Percentiles rank a stretch among this genome's conserved stretches.
Evolutionary conservation across 2,888 invertebrate genomes (phyloP).

Genomic region (Oligia latruncula): DNA sequence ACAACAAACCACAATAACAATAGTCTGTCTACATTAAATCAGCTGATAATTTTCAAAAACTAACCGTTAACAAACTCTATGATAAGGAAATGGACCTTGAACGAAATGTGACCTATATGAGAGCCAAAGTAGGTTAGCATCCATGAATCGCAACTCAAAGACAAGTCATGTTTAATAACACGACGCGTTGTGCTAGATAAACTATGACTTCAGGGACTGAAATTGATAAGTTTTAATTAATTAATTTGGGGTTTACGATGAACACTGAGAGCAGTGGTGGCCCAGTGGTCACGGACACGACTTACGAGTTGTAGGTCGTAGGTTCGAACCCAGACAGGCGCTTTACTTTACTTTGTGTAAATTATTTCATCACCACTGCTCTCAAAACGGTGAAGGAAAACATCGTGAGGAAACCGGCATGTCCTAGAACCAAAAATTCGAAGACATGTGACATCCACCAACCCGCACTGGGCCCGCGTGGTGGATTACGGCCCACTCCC

Average conservation of each 20-base stretch:
- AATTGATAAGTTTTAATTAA: conserved; percentile 2
- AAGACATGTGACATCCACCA: no score
- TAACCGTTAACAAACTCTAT: conserved; percentile 45
- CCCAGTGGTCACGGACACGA: no score
- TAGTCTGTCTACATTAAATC: neutral
- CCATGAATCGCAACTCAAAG: neutral
- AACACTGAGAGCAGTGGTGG: no score
- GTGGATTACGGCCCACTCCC: no score
- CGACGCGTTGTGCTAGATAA: conserved; percentile 30
- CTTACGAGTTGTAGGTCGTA: no score
- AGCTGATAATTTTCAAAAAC: conserved; percentile 39
- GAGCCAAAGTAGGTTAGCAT: conserved; percentile 40
- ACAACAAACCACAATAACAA: neutral
- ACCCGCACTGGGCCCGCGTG: no score
- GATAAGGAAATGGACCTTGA: conserved; percentile 43
- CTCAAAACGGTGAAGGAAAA: no score
- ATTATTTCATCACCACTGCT: no score
- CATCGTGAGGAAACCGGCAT: no score
- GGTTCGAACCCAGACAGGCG: no score
- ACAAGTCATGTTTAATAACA: conserved; percentile 17
- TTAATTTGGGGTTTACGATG: neutral
- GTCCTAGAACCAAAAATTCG: no score
- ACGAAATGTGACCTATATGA: conserved; percentile 35
- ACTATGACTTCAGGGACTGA: conserved; percentile 22
- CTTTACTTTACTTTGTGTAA: no score